A percentile compares a stretch with the other conserved stretches of the same genome.
Evolutionary conservation across 2,888 invertebrate genomes (phyloP).

Genomic region (Apocheima hispidaria): DNA sequence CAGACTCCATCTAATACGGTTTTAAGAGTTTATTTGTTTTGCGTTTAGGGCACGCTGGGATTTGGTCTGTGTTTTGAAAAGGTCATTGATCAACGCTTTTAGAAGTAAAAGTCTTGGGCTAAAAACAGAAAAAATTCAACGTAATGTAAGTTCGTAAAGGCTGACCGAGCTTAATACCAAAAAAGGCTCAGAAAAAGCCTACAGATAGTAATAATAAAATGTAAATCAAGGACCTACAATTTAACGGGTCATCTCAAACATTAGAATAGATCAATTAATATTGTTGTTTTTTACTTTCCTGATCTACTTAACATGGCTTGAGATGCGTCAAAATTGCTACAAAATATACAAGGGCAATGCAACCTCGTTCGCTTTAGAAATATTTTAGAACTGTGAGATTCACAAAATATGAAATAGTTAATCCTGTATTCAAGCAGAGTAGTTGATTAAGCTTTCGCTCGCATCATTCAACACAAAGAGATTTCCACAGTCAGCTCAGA

Average conservation of each 20-base stretch:
- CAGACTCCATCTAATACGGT: conserved; percentile 57
- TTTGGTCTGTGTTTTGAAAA: conserved; percentile 24
- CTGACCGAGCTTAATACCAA: too few species aligned
- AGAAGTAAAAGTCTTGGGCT: conserved; percentile 6
- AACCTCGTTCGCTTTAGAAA: not conserved
- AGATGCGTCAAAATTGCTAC: too few species aligned
- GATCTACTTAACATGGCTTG: too few species aligned
- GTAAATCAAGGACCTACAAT: too few species aligned
- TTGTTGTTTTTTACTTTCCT: too few species aligned
- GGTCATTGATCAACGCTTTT: conserved; percentile 20
- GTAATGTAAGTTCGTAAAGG: not conserved
- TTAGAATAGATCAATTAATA: too few species aligned
- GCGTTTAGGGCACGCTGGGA: conserved; percentile 36
- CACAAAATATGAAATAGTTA: not conserved
- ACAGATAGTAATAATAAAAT: too few species aligned
- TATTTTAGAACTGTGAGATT: not conserved
- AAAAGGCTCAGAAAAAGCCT: too few species aligned
- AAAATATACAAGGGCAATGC: too few species aligned
- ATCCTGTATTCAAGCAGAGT: not conserved
- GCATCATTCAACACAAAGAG: conserved; percentile 11
- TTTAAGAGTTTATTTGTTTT: conserved; percentile 56
- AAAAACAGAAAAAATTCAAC: not conserved
- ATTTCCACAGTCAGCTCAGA: conserved; percentile 5
- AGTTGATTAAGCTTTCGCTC: conserved; percentile 3
- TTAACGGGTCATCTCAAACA: too few species aligned